Base-by-base conservation (phyloP, 1,140 invertebrate species). In the Adoxophyes honmai region DNA sequence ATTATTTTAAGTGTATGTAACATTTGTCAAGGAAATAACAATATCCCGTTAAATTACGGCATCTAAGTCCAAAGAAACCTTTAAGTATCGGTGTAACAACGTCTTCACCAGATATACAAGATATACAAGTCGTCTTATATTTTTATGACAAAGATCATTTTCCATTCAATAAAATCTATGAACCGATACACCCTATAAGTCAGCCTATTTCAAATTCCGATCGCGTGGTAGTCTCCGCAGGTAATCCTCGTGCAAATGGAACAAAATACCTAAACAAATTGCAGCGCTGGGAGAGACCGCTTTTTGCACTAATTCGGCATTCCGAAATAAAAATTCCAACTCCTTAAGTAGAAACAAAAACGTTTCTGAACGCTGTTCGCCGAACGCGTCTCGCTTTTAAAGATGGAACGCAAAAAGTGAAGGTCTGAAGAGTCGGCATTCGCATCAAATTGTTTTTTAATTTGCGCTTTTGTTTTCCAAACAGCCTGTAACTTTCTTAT, bases 231-330 rank as follows among this genome's bases (percentile, higher is more conserved):
- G 60, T 66, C 60, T 64, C 56, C 52, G 55, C 44, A 35, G 16
- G 51, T 48, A 48, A 48, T 36, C 52, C 52, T 37, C 39, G 37
- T 51, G 64, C 75, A 86, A 86, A 84, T 68, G 73, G 70, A 85
- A 79, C 75, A 85, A 88, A 88, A 85, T 70, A 58, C 73, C 78
- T 82, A 84, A 86, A 86, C 85, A 88, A 88, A 86, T 88, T 85
- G 81, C 81, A 52, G 59, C 59, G 58, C 64, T 82, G 78, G 71
- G 81, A 81, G 71, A 68, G 69, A 65, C 72, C 59, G 69, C 73
- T 88, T 88, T 88, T 88, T 88, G 84, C 79, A 83, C 82, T 83
- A 86, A 88, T 86, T 88, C 82, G 82, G 85, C 85, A 88, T 88
- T 73, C 85, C 85, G 80, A 86, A 88, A 88, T 88, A 88, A 88